Evolutionary conservation across 2,888 invertebrate species (phyloP), one percentile per base, ranked within the genome.

Genomic region (Microctonus aethiopoides): DNA sequence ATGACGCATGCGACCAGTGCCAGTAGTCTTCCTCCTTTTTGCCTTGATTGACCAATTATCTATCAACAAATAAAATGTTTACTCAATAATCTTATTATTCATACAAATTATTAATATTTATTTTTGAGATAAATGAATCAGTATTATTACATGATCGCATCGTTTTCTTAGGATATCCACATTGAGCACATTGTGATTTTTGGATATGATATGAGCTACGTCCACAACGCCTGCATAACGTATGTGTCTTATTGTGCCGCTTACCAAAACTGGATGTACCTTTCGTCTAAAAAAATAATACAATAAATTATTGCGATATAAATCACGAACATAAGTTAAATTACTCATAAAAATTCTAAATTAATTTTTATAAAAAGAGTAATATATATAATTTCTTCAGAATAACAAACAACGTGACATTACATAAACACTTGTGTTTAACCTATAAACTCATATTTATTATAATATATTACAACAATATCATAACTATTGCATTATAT

Each of bases 181-280:
- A 99, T 86, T 98, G 96, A 57, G 99, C 94, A 89, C 99, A 99
- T 87, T 92, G 91, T 64, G 96, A 96, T 89, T 99, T 99, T 87
- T 99, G 99, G 82, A 99, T 99, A 88, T 99, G 99, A 87, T 98
- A 99, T 0, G 97, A 96, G 63, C 97, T 96, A 78, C 97, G 92
- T 78, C 99, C 99, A 91, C 99, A 99, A 83, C 99, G 92, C 86
- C 99, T 93, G 89, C 99, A 99, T 88, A 99, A 89, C 46, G 99
- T 99, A 91, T 99, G 99, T 85, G 99, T 99, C 95, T 99, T 99
- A 89, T 98, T 99, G 84, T 98, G 97, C 87, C 99, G 95, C 90
- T 99, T 99, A 92, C 99, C 99, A 94, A 99, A 99, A 89, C 98
- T 98, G 84, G 98, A 97, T 79, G 99, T 99, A 91, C 99, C 99